phyloP scores from a whole-genome alignment of 2,113 vertebrate species.

The Jacana jacana region DNA sequence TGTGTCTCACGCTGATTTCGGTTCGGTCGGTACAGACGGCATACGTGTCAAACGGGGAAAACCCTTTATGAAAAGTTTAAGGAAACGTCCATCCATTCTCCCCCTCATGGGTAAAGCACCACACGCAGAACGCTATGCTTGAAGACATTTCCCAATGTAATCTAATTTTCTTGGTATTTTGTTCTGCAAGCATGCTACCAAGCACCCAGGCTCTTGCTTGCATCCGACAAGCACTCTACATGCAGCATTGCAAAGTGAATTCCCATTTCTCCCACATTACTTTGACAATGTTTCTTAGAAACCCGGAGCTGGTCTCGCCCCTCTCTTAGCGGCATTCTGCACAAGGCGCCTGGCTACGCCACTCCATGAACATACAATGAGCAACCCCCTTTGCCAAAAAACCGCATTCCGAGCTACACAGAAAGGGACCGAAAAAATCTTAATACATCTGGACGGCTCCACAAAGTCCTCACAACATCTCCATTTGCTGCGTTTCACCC shows the following conservation, averaged over 20 bases:
- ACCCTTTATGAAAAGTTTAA: slow-evolving; percentile 17
- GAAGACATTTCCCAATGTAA: slow-evolving; percentile 72
- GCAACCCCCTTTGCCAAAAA: neutral
- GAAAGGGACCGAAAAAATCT: neutral
- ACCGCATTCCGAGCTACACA: neutral
- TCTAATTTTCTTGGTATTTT: slow-evolving; percentile 73
- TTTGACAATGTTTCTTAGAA: slow-evolving; percentile 12
- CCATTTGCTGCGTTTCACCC: neutral
- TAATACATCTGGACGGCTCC: neutral
- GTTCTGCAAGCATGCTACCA: slow-evolving; percentile 65
- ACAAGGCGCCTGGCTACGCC: neutral
- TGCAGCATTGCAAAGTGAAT: slow-evolving; percentile 3
- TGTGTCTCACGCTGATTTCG: neutral
- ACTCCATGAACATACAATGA: neutral
- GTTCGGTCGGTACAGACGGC: neutral
- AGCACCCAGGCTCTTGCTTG: slow-evolving; percentile 60
- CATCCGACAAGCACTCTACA: slow-evolving; percentile 39
- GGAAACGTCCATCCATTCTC: slow-evolving; percentile 44
- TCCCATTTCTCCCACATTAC: slow-evolving; percentile 1
- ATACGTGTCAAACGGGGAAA: neutral
- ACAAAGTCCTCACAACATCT: slow-evolving; percentile 4
- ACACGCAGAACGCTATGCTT: slow-evolving; percentile 69
- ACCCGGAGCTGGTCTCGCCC: neutral
- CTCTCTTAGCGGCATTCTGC: neutral
- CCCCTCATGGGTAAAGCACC: slow-evolving; percentile 58